phyloP scores from a whole-genome alignment of 2,113 vertebrate genomes.

The Pontoporia blainvillei region DNA sequence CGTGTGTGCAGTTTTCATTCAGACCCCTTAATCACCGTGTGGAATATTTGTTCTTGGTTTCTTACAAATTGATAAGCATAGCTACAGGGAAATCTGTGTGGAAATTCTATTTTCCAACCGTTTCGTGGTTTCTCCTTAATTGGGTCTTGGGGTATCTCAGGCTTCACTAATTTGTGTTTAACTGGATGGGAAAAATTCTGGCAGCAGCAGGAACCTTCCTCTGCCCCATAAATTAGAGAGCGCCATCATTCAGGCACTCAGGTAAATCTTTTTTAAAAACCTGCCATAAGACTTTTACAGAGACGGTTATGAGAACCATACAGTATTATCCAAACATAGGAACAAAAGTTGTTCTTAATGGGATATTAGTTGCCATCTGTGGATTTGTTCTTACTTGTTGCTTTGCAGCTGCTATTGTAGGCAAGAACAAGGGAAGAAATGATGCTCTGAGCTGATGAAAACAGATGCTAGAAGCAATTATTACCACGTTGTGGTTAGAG shows the following conservation, averaged over 20 bases:
- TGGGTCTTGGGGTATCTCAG: not conserved
- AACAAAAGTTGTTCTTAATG: not conserved
- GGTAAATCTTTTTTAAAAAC: not conserved
- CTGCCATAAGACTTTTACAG: not conserved
- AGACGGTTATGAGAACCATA: not conserved
- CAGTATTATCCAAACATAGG: not conserved
- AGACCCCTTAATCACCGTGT: not conserved
- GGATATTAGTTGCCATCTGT: not conserved
- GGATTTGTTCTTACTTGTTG: constrained; percentile 25
- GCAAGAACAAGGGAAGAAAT: not conserved
- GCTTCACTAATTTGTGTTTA: constrained; percentile 37
- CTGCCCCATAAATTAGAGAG: not conserved
- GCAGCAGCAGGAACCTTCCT: not conserved
- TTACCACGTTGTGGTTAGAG: not conserved
- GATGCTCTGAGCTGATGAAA: not conserved
- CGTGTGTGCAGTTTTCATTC: not conserved
- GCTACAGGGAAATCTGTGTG: constrained; percentile 24
- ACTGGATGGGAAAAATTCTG: constrained; percentile 18
- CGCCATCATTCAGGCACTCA: not conserved
- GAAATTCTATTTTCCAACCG: constrained; percentile 1
- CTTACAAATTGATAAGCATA: constrained; percentile 6
- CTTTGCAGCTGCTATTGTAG: not conserved
- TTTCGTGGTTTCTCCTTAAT: constrained; percentile 51
- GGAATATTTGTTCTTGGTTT: constrained; percentile 32
- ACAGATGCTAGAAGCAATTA: not conserved